Evolutionary conservation across 2,888 invertebrate genomes (phyloP), one percentile per base, ranked within the genome.

Genomic region (Cybosia mesomella): DNA sequence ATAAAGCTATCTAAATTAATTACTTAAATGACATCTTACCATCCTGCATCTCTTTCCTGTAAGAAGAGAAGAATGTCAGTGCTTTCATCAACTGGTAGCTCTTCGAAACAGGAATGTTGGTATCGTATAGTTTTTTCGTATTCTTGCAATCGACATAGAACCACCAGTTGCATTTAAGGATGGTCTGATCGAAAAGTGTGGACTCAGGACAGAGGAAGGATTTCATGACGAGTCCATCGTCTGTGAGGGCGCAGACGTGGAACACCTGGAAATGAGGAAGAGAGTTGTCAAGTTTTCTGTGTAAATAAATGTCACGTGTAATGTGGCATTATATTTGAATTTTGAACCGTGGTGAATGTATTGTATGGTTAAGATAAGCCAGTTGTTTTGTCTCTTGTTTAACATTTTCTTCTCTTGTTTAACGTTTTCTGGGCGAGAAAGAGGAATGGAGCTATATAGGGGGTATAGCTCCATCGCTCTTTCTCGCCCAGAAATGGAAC

Each of bases 121-220:
- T 98, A 83, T 98, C 98, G 88, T 98, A 98, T 34, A 98, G 94
- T 75, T 96, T 96, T 80, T 96, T 96, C 28, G 98, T 98, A 67
- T 96, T 96, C 89, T 97, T 97, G 91, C 98, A 98, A 87, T 98
- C 98, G 0, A 98, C 98, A 89, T 98, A 98, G 94, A 98, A 98
- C 98, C 98, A 98, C 98, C 98, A 98, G 89, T 98, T 98, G 91
- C 98, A 98, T 87, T 98, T 98, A 8, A 98, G 95, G 74, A 98
- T 97, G 28, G 98, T 98, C 90, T 98, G 98, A 86, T 98, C 98
- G 91, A 98, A 98, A 65, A 98, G 95, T 0, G 98, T 98, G 39
- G 98, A 98, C 89, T 98, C 98, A 0, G 98, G 98, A 86, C 98
- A 98, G 59, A 98, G 95, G 92, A 98, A 98, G 61, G 98, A 98